Evolutionary conservation across 2,888 invertebrate genomes (phyloP).

Genomic region (Druceiella hillmani): DNA sequence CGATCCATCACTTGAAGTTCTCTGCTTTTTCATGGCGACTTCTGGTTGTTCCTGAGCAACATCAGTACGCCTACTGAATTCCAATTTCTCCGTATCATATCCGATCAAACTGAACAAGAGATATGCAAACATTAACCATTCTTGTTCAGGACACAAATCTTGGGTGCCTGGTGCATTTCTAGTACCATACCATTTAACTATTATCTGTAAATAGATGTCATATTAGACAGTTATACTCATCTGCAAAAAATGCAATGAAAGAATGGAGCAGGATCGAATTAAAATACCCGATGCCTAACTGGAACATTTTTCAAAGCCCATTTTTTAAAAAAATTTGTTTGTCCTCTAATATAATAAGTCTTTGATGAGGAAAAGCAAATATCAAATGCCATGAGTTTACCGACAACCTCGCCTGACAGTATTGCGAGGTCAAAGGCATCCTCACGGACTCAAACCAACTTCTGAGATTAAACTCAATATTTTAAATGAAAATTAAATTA

Average conservation of each 20-base stretch:
- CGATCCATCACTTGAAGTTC: slow-evolving; percentile 70
- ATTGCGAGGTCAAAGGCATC: no score
- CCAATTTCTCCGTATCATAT: slow-evolving; percentile 61
- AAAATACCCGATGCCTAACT: no score
- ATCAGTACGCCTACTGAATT: slow-evolving; percentile 40
- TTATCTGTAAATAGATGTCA: slow-evolving; percentile 35
- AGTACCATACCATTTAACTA: slow-evolving; percentile 82
- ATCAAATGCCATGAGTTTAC: no score
- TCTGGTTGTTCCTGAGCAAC: slow-evolving; percentile 36
- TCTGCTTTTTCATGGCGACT: slow-evolving; percentile 68
- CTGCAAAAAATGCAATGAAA: slow-evolving; percentile 27
- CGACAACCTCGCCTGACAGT: no score
- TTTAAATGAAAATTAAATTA: no score
- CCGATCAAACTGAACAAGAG: slow-evolving; percentile 59
- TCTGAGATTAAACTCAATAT: no score
- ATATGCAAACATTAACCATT: slow-evolving; percentile 72
- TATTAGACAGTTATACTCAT: no score
- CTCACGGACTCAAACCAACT: no score
- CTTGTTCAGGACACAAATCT: slow-evolving; percentile 67
- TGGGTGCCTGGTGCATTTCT: slow-evolving; percentile 83
- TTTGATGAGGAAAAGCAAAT: no score
- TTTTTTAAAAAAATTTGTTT: no score
- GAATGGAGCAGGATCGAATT: slow-evolving; percentile 4
- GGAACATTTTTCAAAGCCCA: no score
- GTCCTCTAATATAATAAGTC: no score